Percentiles rank a stretch among this genome's conserved stretches.
Evolutionary conservation across 2,888 invertebrate genomes (phyloP).

Genomic region (Leptinotarsa rubiginosa): DNA sequence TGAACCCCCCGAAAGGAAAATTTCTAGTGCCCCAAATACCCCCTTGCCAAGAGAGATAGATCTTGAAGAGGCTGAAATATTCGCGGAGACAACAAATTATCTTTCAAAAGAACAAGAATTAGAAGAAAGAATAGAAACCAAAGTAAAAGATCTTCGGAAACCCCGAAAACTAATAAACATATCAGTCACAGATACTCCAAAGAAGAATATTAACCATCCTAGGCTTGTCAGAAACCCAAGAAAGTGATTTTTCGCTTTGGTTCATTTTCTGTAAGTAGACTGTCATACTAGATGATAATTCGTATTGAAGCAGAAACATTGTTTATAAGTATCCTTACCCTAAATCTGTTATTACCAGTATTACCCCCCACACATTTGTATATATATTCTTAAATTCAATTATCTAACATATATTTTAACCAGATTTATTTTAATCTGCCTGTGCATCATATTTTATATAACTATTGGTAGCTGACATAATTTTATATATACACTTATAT

Average conservation of each 20-base stretch:
- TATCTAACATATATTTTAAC: too few species aligned
- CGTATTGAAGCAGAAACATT: too few species aligned
- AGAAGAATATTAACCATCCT: background rate
- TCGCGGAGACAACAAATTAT: background rate
- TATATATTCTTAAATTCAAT: too few species aligned
- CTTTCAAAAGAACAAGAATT: background rate
- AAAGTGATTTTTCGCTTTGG: background rate
- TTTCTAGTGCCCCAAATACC: too few species aligned
- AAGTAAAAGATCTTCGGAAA: background rate
- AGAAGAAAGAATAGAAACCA: background rate
- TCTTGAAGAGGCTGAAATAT: background rate
- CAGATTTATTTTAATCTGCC: too few species aligned
- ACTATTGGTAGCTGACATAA: too few species aligned
- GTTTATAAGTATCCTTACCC: too few species aligned
- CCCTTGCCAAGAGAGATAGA: background rate
- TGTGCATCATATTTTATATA: too few species aligned
- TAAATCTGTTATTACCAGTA: too few species aligned
- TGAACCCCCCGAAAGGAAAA: background rate
- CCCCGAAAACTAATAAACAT: background rate
- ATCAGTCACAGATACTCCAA: background rate
- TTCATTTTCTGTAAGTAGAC: background rate
- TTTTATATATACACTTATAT: too few species aligned
- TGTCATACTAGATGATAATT: too few species aligned
- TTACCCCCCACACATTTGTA: too few species aligned
- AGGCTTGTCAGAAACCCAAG: background rate